Evolutionary conservation across 2,797 vertebrate genomes (phyloP), one percentile per base, ranked within the genome.

Genomic region (Anguilla obscura): DNA sequence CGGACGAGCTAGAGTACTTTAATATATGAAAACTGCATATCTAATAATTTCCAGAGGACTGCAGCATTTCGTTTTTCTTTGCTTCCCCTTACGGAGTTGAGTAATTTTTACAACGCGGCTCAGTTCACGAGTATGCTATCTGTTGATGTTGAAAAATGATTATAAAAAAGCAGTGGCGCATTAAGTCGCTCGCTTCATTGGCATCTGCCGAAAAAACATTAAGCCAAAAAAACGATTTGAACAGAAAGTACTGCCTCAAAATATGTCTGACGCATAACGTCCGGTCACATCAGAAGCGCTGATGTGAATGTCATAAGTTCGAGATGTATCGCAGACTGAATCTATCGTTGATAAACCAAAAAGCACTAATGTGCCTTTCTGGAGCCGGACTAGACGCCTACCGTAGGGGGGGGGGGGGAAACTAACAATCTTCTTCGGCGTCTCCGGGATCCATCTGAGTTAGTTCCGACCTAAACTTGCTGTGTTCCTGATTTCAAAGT

Each of bases 331-430:
- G 58, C 63, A 5, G 14, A 52, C 87, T 36, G 69, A 45, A 88
- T 88, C 87, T 87, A n/a, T 21, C 85, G 21, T 33, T 85, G 79
- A 86, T 86, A 86, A 84, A 76, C 18, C 50, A 30, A 85, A 69
- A 24, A 56, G 27, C 60, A 69, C 84, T 74, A 50, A 76, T 58
- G 5, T 60, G 87, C 24, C 1, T 66, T 36, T 36, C 58, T 45
- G 87, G 84, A 88, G 87, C 83, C 8, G 66, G 52, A 85, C 50
- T 76, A 0, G 83, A 36, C 69, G 87, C 84, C 84, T 88, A 85
- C 87, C 83, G 87, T 48, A 74, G 45, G 33, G 1, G 33, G 45
- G 33, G 1, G 33, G 33, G 33, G 33, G 33, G 63, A 88, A 56
- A 56, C 82, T 71, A 85, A 85, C 66, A 85, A 88, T 76, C 87